phyloP scores from a whole-genome alignment of 1,140 invertebrate species.

The Cyclina sinensis region DNA sequence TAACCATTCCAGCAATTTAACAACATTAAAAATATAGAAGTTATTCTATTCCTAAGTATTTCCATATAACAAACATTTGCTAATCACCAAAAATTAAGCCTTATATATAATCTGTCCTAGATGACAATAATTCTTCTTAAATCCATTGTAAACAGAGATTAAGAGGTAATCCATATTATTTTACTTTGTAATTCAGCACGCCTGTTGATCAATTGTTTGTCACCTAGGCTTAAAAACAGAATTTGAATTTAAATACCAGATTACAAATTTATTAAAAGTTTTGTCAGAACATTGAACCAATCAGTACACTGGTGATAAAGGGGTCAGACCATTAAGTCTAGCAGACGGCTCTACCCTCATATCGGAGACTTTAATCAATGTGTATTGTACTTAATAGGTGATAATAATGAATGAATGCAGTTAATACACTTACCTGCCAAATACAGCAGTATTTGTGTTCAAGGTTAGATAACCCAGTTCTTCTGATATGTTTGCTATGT shows the following conservation, averaged over 20 bases:
- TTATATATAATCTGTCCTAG: conserved; percentile 7
- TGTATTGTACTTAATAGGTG: conserved; percentile 18
- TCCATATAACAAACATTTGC: no score
- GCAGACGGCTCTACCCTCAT: background rate
- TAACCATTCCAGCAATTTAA: no score
- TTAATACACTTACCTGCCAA: conserved; percentile 22
- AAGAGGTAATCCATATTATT: conserved; percentile 40
- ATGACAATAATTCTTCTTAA: conserved; percentile 23
- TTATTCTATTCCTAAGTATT: no score
- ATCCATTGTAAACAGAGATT: conserved; percentile 31
- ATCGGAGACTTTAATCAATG: background rate
- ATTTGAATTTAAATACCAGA: conserved; percentile 6
- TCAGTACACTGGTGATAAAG: background rate
- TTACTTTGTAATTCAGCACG: background rate
- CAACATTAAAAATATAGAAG: no score
- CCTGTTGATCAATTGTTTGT: conserved; percentile 20
- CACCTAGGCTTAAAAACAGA: conserved; percentile 9
- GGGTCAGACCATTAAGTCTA: background rate
- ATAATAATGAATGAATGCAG: conserved; percentile 22
- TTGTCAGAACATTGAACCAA: background rate
- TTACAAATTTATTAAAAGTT: conserved; percentile 1
- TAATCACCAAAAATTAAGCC: no score
- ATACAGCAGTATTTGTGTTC: background rate
- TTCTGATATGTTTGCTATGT: background rate
- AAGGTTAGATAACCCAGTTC: background rate